These are phyloP conservation scores for Aquatica leii DNA, from an alignment of 2,888 invertebrate species.

Conservation along the genomic window DNA sequence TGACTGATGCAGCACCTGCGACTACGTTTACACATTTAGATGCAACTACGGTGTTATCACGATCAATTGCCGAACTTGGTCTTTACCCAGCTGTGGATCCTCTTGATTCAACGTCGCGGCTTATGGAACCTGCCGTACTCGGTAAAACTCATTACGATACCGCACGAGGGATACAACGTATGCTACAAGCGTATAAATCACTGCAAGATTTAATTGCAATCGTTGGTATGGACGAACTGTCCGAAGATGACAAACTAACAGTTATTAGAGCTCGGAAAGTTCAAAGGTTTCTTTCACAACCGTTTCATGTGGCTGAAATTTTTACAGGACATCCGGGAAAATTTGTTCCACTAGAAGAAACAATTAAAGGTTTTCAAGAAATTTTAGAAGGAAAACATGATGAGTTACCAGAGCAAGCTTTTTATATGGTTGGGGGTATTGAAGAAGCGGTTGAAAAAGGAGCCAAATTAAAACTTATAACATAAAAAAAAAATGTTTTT, in stretches of 20 bases:
- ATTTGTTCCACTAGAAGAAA: constrained; percentile 90
- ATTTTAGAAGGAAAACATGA: constrained; percentile 92
- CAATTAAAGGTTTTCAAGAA: constrained; percentile 87
- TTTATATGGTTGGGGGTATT: constrained; percentile 99
- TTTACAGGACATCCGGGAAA: constrained; percentile 98
- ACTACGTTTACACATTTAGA: constrained; percentile 96
- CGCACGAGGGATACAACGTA: constrained; percentile 92
- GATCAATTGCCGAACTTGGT: constrained; percentile 91
- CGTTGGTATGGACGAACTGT: constrained; percentile 98
- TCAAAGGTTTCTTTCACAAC: constrained; percentile 97
- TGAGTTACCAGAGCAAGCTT: constrained; percentile 96
- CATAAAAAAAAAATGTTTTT: too few species aligned
- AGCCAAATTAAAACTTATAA: constrained; percentile 68
- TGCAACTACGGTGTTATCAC: constrained; percentile 91
- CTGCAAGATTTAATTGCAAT: constrained; percentile 95
- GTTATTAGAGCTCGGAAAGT: constrained; percentile 97
- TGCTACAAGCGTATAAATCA: constrained; percentile 75
- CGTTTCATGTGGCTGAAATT: constrained; percentile 96
- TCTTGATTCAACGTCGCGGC: constrained; percentile 89
- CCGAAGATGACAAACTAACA: constrained; percentile 97
- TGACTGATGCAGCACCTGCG: constrained; percentile 95
- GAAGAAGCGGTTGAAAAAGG: constrained; percentile 91
- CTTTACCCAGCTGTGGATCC: constrained; percentile 96
- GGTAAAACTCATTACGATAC: constrained; percentile 87
- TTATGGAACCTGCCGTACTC: constrained; percentile 93